Conservation (phyloP, 1,140 invertebrate genomes). For the Hyles vespertilio region DNA sequence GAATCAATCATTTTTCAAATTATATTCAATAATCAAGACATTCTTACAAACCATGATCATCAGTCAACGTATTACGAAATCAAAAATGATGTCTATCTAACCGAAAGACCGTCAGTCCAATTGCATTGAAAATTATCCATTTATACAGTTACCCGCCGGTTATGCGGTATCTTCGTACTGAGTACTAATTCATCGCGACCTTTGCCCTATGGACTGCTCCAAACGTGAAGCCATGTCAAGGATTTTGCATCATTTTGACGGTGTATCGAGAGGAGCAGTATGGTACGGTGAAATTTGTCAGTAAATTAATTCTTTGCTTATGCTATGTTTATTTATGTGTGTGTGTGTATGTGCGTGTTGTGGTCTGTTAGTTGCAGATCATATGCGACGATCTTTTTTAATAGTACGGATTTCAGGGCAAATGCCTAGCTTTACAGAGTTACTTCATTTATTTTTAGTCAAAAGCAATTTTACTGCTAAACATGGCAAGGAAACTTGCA, state of each 20-base stretch:
- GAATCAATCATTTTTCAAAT: too few relatives aligned
- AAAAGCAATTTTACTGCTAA: too few relatives aligned
- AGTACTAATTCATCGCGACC: constrained; percentile 11
- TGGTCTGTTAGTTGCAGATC: too few relatives aligned
- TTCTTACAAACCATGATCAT: constrained; percentile 12
- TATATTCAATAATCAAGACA: background rate
- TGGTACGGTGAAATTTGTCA: too few relatives aligned
- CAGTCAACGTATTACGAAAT: background rate
- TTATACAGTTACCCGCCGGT: constrained; percentile 3
- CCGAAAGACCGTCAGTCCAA: background rate
- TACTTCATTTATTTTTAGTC: too few relatives aligned
- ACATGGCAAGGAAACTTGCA: too few relatives aligned
- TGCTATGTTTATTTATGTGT: too few relatives aligned
- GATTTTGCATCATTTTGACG: constrained; percentile 10
- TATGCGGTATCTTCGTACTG: constrained; percentile 3
- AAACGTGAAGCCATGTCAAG: constrained; percentile 12
- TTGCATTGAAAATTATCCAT: constrained; percentile 13
- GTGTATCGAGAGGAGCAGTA: background rate
- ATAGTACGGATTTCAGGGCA: too few relatives aligned
- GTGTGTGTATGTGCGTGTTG: too few relatives aligned
- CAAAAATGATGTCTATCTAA: background rate
- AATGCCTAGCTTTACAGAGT: too few relatives aligned
- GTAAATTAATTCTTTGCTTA: too few relatives aligned
- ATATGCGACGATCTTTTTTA: too few relatives aligned
- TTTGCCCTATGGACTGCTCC: constrained; percentile 8